Base-by-base conservation (phyloP, 2,113 vertebrate genomes). In the Gobio gobio region DNA sequence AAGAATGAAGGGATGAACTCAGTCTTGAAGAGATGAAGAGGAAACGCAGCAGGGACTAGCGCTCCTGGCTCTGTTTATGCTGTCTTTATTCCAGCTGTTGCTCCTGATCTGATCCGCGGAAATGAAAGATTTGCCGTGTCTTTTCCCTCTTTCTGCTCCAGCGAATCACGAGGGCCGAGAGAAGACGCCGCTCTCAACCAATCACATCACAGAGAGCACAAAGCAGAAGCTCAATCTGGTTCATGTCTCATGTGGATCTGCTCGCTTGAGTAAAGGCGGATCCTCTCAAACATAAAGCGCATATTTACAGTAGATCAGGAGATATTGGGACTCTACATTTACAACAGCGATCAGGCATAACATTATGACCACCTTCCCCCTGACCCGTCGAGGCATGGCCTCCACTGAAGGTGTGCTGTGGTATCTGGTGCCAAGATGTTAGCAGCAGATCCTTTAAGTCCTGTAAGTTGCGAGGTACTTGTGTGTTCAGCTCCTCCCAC, bases 101-200 rank as follows among this genome's bases (percentile, higher is more conserved):
- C 89, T 85, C 90, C 89, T 89, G 86, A 93, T 92, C 90, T 92
- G 79, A 90, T 93, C 40, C 7, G 94, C 94, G 93, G 92, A 95
- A 93, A 94, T 94, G 77, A 92, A 91, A 92, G 93, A 83, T 74
- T 93, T 92, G 92, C 91, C 91, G 89, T 94, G 92, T 93, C 93
- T 90, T 88, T 92, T 93, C 89, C 92, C 91, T 92, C 92, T 88
- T 87, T 86, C 87, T 90, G 89, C 94, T 86, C 90, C 90, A 91
- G 89, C 90, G 88, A 75, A 88, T 88, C 89, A 85, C 47, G 33
- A 9, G 20, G 5, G 63, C 56, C 36, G 18, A 22, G 75, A 56
- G 33, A 77, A 77, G 20, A 56, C 22, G 26, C 56, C 5, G 22
- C 56, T 56, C 26, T 56, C 6, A 13, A 20, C 26, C 56, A 22